Evolutionary conservation across 1,140 invertebrate genomes (phyloP).

Genomic region (Zaprionus taronus): DNA sequence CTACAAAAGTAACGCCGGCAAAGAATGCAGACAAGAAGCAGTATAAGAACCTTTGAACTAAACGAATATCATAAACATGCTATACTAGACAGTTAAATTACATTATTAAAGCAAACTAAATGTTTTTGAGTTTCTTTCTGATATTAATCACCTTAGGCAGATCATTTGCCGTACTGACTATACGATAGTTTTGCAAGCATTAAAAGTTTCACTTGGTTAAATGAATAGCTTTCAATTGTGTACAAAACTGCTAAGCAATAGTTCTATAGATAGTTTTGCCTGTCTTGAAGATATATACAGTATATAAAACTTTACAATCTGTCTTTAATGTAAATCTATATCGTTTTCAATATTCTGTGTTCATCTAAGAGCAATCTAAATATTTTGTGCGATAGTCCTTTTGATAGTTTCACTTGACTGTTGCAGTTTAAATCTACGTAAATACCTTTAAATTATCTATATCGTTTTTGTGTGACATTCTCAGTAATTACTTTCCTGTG

Average conservation of each 20-base stretch:
- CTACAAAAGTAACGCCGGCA: constrained; percentile 15
- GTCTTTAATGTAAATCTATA: too few relatives aligned
- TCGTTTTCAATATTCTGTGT: too few relatives aligned
- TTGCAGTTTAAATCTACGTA: accelerated
- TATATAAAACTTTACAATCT: too few relatives aligned
- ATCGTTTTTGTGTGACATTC: too few relatives aligned
- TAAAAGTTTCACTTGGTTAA: neutral
- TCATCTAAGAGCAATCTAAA: too few relatives aligned
- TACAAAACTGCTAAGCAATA: accelerated
- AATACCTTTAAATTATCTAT: too few relatives aligned
- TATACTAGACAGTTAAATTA: neutral
- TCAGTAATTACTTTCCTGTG: neutral
- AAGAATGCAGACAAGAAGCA: neutral
- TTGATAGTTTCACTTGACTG: neutral
- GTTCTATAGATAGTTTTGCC: neutral
- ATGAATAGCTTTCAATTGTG: too few relatives aligned
- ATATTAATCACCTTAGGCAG: neutral
- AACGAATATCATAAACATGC: neutral
- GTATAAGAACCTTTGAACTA: neutral
- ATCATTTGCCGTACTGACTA: too few relatives aligned
- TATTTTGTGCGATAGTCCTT: neutral
- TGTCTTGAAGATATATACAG: too few relatives aligned
- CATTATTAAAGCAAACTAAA: neutral
- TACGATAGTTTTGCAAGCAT: neutral
- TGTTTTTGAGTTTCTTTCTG: neutral